phyloP scores from a whole-genome alignment of 1,140 invertebrate species.

The Metopolophium dirhodum region DNA sequence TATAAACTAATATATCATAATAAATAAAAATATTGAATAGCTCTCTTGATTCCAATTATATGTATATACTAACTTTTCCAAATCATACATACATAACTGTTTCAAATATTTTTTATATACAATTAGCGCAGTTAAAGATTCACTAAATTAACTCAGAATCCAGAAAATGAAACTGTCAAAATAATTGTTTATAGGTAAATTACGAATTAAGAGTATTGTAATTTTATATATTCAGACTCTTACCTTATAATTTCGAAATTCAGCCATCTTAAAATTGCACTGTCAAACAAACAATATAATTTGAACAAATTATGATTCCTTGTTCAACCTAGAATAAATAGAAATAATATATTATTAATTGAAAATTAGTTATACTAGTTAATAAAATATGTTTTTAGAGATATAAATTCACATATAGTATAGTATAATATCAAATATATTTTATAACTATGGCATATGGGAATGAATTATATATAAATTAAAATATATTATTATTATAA shows the following conservation, averaged over 20 bases:
- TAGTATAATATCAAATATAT: too few species aligned
- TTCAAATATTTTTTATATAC: background rate
- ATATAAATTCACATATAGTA: too few species aligned
- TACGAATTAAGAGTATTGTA: background rate
- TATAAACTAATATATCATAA: background rate
- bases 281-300: background rate
- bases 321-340: background rate
- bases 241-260: slow-evolving; percentile 27
- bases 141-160: background rate
- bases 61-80: slow-evolving; percentile 40
- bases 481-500: background rate
- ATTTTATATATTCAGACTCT: background rate
- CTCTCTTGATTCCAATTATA: background rate
- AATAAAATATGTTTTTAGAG: background rate
- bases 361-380: background rate
- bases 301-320: background rate
- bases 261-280: background rate
- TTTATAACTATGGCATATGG: background rate
- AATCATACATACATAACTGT: slow-evolving; percentile 44
- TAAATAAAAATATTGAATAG: background rate
- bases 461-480: background rate
- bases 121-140: background rate
- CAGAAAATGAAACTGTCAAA: background rate
- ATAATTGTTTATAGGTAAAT: background rate
- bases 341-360: background rate